These are phyloP conservation scores for Dendropsophus ebraccatus DNA, from an alignment of 2,113 vertebrate species.

Conservation along the genomic window DNA sequence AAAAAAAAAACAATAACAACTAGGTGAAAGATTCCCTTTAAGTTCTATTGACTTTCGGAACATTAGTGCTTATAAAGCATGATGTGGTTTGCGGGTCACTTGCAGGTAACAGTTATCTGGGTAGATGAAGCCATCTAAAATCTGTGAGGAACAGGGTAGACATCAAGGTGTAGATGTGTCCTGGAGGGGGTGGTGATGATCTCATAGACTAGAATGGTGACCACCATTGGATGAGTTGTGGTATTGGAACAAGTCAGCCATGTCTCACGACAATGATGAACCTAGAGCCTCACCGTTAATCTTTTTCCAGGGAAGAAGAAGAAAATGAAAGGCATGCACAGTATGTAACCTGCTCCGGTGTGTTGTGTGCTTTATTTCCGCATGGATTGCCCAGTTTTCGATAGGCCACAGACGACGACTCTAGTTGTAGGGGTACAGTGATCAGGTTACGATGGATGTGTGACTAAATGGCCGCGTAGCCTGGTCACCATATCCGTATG, in stretches of 20 bases:
- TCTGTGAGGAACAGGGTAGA: not conserved
- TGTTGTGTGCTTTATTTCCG: conserved; percentile 61
- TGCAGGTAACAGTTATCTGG: no score
- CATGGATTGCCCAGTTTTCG: conserved; percentile 63
- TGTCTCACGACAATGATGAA: not conserved
- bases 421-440: conserved; percentile 75
- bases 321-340: conserved; percentile 77
- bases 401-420: conserved; percentile 55
- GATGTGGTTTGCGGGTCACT: not conserved
- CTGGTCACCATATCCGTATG: conserved; percentile 70
- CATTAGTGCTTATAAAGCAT: not conserved
- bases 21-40: no score
- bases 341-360: conserved; percentile 69
- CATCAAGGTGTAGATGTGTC: not conserved
- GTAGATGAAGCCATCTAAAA: no score
- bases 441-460: conserved; percentile 71
- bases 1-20: no score
- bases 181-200: not conserved
- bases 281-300: conserved; percentile 50
- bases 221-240: not conserved
- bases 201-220: not conserved
- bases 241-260: not conserved
- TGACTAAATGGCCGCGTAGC: conserved; percentile 67
- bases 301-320: conserved; percentile 77
- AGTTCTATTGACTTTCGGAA: not conserved